These are phyloP conservation scores for Pandion haliaetus DNA, from an alignment of 2,113 vertebrate genomes.

Conservation along the genomic window DNA sequence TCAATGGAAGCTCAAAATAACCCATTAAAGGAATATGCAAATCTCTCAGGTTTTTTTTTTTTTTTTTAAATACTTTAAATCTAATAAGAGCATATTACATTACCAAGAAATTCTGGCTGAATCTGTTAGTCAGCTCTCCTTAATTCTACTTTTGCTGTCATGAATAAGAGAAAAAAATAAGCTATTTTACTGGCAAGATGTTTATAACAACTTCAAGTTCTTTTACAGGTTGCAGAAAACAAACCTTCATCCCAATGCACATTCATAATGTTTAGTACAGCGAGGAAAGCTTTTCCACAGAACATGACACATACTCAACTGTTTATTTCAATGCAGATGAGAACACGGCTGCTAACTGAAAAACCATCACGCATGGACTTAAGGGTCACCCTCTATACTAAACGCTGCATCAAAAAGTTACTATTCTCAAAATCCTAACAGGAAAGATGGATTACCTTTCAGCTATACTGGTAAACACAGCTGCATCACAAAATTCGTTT, in stretches of 20 bases:
- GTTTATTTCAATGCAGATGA: neutral
- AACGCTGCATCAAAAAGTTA: rapidly evolving
- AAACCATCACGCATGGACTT: neutral
- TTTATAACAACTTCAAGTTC: neutral
- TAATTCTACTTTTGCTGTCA: neutral
- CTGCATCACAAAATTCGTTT: neutral
- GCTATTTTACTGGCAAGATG: neutral
- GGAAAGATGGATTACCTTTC: neutral
- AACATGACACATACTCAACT: neutral
- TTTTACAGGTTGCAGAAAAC: neutral
- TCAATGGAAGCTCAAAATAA: conserved; percentile 46
- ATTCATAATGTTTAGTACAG: no score
- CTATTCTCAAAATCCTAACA: neutral
- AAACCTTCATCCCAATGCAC: neutral
- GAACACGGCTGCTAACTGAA: neutral
- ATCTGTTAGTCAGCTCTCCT: neutral
- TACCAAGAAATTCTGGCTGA: neutral
- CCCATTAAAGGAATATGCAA: conserved; percentile 22
- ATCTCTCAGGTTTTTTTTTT: neutral
- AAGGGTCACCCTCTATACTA: rapidly evolving
- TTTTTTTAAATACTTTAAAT: conserved; percentile 9
- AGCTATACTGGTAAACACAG: neutral
- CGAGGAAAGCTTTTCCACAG: neutral
- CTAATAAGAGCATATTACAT: conserved; percentile 5
- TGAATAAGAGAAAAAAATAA: neutral